Conservation (phyloP, 2,113 vertebrate species). For the Phaetusa simplex region DNA sequence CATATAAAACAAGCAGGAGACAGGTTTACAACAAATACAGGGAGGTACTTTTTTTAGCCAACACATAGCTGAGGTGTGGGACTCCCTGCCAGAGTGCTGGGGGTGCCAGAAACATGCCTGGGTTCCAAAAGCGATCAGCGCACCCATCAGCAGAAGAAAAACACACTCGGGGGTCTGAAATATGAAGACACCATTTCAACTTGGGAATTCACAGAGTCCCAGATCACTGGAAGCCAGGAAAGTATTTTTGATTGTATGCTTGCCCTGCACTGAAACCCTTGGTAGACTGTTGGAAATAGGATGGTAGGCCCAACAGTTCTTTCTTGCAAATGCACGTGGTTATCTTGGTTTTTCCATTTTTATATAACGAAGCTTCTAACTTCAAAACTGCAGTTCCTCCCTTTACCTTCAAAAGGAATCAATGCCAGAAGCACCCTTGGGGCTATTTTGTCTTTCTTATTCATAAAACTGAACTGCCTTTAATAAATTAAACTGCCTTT, state of each 20-base stretch:
- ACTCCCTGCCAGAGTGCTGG: neutral
- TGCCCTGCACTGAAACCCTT: neutral
- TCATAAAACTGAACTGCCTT: neutral
- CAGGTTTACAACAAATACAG: neutral
- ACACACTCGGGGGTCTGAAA: rapidly evolving
- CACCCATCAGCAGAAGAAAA: neutral
- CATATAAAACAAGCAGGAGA: neutral
- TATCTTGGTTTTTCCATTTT: neutral
- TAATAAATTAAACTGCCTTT: neutral
- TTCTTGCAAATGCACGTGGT: neutral
- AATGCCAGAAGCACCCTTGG: neutral
- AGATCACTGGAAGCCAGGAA: neutral
- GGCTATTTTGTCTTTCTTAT: neutral
- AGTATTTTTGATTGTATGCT: neutral
- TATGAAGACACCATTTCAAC: rapidly evolving
- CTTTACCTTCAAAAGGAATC: neutral
- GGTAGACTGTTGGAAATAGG: neutral
- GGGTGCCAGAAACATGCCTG: neutral
- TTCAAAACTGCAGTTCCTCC: neutral
- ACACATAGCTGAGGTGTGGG: neutral
- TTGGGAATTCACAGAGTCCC: neutral
- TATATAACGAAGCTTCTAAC: neutral
- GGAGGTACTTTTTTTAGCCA: neutral
- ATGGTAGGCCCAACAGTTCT: neutral
- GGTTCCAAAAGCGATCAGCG: neutral